Evolutionary conservation across 2,113 vertebrate species (phyloP).

Genomic region (Amphilophus citrinellus): DNA sequence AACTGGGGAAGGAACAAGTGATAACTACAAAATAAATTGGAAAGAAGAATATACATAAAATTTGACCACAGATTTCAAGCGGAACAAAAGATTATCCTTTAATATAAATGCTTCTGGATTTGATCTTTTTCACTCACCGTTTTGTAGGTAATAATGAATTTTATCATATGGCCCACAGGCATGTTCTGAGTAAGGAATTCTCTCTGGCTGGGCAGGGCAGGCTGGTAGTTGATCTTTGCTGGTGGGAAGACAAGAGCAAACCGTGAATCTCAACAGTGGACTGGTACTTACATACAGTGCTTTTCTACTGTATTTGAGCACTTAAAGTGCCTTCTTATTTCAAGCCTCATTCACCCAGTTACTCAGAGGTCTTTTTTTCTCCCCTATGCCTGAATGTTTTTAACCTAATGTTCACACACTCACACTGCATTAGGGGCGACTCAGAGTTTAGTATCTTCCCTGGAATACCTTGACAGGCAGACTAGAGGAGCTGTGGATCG

Average conservation of each 20-base stretch:
- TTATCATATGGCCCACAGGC: conserved; percentile 77
- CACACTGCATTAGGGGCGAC: not conserved
- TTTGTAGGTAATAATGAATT: conserved; percentile 78
- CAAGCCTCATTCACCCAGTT: not conserved
- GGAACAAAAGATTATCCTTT: not conserved
- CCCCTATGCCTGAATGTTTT: not conserved
- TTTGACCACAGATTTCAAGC: not conserved
- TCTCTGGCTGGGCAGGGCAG: conserved; percentile 68
- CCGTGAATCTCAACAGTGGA: conserved; percentile 6
- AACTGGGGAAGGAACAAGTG: no score
- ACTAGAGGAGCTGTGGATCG: not conserved
- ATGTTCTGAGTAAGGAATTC: conserved; percentile 73
- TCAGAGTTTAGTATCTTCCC: not conserved
- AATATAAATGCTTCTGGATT: not conserved
- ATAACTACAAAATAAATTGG: not conserved
- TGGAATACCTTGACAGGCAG: not conserved
- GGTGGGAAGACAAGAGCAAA: conserved; percentile 33
- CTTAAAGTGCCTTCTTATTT: not conserved
- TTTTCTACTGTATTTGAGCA: not conserved
- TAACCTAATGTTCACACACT: not conserved
- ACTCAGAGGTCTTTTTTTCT: not conserved
- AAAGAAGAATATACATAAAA: not conserved
- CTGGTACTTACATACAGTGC: not conserved
- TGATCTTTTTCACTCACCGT: conserved; percentile 59
- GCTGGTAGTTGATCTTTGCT: conserved; percentile 74